These are phyloP conservation scores for Episyrphus balteatus DNA, from an alignment of 1,140 invertebrate genomes.

Conservation along the genomic window DNA sequence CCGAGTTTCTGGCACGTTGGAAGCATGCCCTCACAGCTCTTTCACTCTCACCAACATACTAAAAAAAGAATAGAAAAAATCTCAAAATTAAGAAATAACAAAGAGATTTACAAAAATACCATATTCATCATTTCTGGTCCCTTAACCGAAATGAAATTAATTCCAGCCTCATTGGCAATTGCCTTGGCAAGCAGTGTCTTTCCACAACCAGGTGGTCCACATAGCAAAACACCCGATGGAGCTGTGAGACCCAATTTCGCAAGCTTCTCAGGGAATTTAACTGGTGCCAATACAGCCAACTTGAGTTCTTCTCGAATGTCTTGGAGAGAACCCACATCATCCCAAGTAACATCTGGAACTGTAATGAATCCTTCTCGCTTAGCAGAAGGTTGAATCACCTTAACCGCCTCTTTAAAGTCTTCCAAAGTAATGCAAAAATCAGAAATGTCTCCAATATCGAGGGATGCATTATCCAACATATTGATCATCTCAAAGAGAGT, in stretches of 20 bases:
- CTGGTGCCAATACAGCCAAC: conserved; percentile 83
- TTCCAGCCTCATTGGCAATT: conserved; percentile 89
- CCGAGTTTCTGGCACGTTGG: conserved; percentile 82
- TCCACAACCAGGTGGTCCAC: conserved; percentile 86
- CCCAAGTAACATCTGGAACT: conserved; percentile 94
- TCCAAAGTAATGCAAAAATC: conserved; percentile 54
- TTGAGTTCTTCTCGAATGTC: conserved; percentile 83
- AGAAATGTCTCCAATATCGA: conserved; percentile 22
- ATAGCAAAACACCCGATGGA: conserved; percentile 80
- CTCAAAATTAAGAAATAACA: not conserved
- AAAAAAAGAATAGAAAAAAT: not conserved
- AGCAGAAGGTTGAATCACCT: conserved; percentile 79
- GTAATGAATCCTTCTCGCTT: conserved; percentile 96
- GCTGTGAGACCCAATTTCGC: conserved; percentile 62
- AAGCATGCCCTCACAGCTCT: conserved; percentile 91
- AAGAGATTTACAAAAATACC: conserved; percentile 48
- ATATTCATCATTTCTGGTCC: conserved; percentile 94
- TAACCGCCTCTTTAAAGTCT: conserved; percentile 71
- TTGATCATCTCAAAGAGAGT: conserved; percentile 35
- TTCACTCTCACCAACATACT: conserved; percentile 99
- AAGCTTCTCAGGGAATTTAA: conserved; percentile 72
- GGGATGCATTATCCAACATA: conserved; percentile 41
- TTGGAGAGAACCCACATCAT: conserved; percentile 86
- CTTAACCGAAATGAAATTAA: conserved; percentile 96
- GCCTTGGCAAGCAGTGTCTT: conserved; percentile 91